Evolutionary conservation across 1,140 invertebrate genomes (phyloP).

Genomic region (Platyura marginata): DNA sequence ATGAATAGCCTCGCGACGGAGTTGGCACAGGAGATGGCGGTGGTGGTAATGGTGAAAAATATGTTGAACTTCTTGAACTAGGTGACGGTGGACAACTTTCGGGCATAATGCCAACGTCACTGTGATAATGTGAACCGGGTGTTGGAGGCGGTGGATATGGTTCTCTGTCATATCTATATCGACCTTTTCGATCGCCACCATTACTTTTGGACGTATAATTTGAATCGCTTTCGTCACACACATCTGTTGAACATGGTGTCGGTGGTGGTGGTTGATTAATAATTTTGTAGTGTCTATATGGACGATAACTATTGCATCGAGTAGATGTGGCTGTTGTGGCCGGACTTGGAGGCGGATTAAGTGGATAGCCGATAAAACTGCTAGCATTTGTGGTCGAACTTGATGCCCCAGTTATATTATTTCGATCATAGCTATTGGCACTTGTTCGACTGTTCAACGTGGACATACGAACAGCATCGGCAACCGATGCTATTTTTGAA

Average conservation of each 20-base stretch:
- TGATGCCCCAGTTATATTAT: slow-evolving; percentile 66
- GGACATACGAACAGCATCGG: slow-evolving; percentile 43
- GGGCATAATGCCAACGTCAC: slow-evolving; percentile 29
- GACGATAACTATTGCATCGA: slow-evolving; percentile 35
- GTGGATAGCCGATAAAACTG: slow-evolving; percentile 25
- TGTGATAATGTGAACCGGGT: slow-evolving; percentile 55
- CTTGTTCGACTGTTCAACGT: slow-evolving; percentile 38
- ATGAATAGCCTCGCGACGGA: background rate
- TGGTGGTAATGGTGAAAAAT: slow-evolving; percentile 50
- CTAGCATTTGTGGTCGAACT: slow-evolving; percentile 47
- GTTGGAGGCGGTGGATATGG: slow-evolving; percentile 70
- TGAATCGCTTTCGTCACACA: slow-evolving; percentile 74
- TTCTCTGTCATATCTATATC: slow-evolving; percentile 42
- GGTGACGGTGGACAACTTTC: slow-evolving; percentile 56
- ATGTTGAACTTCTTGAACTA: slow-evolving; percentile 53
- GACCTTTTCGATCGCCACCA: slow-evolving; percentile 6
- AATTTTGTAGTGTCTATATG: slow-evolving; percentile 56
- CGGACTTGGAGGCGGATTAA: slow-evolving; percentile 77
- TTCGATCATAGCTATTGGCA: slow-evolving; percentile 48
- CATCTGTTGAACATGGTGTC: slow-evolving; percentile 85
- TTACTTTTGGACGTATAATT: slow-evolving; percentile 29
- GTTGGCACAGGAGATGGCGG: slow-evolving; percentile 35
- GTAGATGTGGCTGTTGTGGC: slow-evolving; percentile 56
- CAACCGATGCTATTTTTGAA: slow-evolving; percentile 26
- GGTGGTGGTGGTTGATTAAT: slow-evolving; percentile 77